Conservation (phyloP, 2,113 vertebrate genomes). For the Solea senegalensis region DNA sequence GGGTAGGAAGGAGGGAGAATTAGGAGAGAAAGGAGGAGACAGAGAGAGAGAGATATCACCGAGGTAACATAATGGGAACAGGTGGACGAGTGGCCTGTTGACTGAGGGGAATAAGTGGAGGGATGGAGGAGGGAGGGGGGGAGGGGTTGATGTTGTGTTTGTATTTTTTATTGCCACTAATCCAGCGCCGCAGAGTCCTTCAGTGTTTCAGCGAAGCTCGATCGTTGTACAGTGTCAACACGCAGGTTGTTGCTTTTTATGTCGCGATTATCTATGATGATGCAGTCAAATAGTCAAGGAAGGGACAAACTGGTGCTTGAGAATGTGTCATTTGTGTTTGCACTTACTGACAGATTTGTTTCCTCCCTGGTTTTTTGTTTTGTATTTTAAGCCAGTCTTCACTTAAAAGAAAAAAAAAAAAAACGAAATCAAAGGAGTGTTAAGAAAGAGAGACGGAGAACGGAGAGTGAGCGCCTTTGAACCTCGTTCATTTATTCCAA, state of each 20-base stretch:
- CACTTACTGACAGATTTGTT: not conserved
- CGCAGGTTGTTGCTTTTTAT: not conserved
- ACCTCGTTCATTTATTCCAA: slow-evolving; percentile 55
- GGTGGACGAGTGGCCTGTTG: slow-evolving; percentile 69
- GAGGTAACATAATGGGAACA: slow-evolving; percentile 67
- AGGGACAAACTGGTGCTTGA: not conserved
- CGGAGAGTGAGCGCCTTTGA: slow-evolving; percentile 37
- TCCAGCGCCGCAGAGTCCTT: slow-evolving; percentile 16
- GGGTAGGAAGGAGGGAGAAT: slow-evolving; percentile 67
- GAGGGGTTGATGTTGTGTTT: slow-evolving; percentile 36
- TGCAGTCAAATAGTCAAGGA: not conserved
- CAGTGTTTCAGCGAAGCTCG: not conserved
- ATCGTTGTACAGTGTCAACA: slow-evolving; percentile 10
- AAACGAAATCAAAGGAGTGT: not conserved
- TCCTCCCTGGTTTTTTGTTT: not conserved
- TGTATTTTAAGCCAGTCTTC: slow-evolving; percentile 11
- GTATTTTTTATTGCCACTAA: slow-evolving; percentile 34
- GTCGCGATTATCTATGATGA: not conserved
- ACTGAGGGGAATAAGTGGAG: slow-evolving; percentile 44
- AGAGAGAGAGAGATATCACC: slow-evolving; percentile 48
- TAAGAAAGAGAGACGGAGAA: slow-evolving; percentile 27
- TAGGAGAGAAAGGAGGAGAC: slow-evolving; percentile 25
- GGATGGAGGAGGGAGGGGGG: not conserved
- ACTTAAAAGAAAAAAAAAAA: slow-evolving; percentile 1
- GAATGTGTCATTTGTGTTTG: not conserved